Conservation (phyloP, 1,140 invertebrate genomes). For the Uloborus diversus region DNA sequence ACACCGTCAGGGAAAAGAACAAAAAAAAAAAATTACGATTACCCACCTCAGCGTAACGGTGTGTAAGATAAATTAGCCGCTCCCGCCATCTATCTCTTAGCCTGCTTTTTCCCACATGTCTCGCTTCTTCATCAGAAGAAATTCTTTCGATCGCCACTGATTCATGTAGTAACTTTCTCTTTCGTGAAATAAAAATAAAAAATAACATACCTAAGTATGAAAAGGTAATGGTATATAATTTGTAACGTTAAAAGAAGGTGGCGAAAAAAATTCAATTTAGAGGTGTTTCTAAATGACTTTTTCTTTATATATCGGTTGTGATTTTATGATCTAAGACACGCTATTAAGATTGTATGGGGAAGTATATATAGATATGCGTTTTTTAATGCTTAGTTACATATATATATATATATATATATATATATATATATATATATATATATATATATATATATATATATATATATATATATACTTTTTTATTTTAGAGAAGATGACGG, state of each 20-base stretch:
- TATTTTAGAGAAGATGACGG: no score
- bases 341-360: constrained; percentile 4
- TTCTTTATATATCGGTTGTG: constrained; percentile 37
- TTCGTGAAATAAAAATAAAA: constrained; percentile 2
- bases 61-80: constrained; percentile 51
- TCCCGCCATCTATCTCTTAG: constrained; percentile 45
- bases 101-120: constrained; percentile 1
- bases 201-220: neutral
- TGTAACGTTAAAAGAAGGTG: constrained; percentile 52
- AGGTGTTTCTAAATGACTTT: constrained; percentile 37
- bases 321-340: constrained; percentile 50
- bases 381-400: constrained; percentile 19
- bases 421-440: no score
- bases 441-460: no score
- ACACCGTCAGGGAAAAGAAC: constrained; percentile 19
- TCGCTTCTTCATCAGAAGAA: constrained; percentile 49
- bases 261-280: constrained; percentile 52
- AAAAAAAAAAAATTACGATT: constrained; percentile 41
- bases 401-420: no score
- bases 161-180: constrained; percentile 36
- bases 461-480: no score
- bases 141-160: constrained; percentile 52
- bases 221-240: constrained; percentile 51
- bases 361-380: constrained; percentile 24
- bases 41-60: constrained; percentile 50